phyloP scores from a whole-genome alignment of 2,113 vertebrate genomes.

The Menura novaehollandiae region DNA sequence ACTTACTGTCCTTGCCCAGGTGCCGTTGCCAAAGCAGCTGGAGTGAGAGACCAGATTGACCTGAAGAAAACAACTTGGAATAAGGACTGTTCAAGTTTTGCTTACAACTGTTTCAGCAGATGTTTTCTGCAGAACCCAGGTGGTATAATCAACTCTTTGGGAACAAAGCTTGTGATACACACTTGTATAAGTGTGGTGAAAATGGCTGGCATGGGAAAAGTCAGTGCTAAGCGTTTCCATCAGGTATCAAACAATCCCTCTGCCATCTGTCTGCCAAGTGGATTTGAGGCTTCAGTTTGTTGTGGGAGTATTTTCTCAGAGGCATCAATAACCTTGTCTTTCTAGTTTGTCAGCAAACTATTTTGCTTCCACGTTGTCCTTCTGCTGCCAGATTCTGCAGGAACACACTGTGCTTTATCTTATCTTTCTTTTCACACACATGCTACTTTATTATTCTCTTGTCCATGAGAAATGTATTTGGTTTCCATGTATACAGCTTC shows the following conservation, averaged over 20 bases:
- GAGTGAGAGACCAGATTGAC: slow-evolving; percentile 67
- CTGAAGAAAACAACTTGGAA: slow-evolving; percentile 23
- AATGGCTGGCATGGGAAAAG: slow-evolving; percentile 11
- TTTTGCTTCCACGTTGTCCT: slow-evolving; percentile 34
- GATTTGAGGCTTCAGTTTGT: not conserved
- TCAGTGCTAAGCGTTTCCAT: not conserved
- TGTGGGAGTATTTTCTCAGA: slow-evolving; percentile 39
- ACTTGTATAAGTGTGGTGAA: not conserved
- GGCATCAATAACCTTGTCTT: slow-evolving; percentile 40
- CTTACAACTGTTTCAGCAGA: slow-evolving; percentile 18
- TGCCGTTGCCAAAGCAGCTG: slow-evolving; percentile 88
- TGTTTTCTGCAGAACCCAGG: slow-evolving; percentile 48
- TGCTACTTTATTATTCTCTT: not conserved
- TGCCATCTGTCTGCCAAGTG: slow-evolving; percentile 31
- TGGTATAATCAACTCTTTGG: slow-evolving; percentile 29
- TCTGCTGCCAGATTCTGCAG: slow-evolving; percentile 44
- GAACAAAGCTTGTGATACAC: not conserved
- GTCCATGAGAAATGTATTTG: not conserved
- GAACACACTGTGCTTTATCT: not conserved
- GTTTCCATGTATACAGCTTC: slow-evolving; percentile 12
- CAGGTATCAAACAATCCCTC: not conserved
- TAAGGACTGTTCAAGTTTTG: slow-evolving; percentile 23
- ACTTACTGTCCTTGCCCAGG: slow-evolving; percentile 69
- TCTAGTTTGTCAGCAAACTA: slow-evolving; percentile 37
- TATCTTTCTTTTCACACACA: not conserved